Evolutionary conservation across 2,888 invertebrate genomes (phyloP).

Genomic region (Homarus gammarus): DNA sequence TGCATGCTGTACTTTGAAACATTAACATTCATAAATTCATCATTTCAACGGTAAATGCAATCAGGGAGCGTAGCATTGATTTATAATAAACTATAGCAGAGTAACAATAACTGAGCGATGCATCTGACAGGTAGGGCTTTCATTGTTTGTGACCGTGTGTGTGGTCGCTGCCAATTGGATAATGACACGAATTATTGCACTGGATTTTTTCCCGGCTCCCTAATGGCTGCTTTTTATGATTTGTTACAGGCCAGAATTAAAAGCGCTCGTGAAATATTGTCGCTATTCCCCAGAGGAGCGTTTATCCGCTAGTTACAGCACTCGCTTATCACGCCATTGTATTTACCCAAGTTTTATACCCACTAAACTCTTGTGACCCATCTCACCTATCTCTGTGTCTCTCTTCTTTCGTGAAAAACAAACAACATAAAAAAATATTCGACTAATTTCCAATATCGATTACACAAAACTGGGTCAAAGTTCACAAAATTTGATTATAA

Average conservation of each 20-base stretch:
- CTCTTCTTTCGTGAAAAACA: no score
- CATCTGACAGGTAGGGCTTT: neutral
- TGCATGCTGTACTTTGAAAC: neutral
- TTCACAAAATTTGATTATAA: no score
- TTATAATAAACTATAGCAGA: neutral
- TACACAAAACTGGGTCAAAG: no score
- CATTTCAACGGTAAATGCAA: neutral
- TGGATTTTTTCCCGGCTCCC: neutral
- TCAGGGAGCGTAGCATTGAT: neutral
- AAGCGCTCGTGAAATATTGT: neutral
- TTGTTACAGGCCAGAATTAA: neutral
- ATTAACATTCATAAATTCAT: slow-evolving; percentile 5
- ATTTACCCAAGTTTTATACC: no score
- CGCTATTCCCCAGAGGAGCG: no score
- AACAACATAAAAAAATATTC: no score
- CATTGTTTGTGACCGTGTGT: neutral
- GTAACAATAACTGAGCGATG: neutral
- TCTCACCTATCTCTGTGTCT: no score
- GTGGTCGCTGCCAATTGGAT: neutral
- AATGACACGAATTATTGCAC: neutral
- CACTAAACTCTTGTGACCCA: no score
- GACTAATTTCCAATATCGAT: no score
- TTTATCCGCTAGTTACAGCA: no score
- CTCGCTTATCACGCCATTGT: no score
- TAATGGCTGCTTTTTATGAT: neutral